These are phyloP conservation scores for Sebastes goodei DNA, from an alignment of 2,797 vertebrate genomes.

Conservation along the genomic window DNA sequence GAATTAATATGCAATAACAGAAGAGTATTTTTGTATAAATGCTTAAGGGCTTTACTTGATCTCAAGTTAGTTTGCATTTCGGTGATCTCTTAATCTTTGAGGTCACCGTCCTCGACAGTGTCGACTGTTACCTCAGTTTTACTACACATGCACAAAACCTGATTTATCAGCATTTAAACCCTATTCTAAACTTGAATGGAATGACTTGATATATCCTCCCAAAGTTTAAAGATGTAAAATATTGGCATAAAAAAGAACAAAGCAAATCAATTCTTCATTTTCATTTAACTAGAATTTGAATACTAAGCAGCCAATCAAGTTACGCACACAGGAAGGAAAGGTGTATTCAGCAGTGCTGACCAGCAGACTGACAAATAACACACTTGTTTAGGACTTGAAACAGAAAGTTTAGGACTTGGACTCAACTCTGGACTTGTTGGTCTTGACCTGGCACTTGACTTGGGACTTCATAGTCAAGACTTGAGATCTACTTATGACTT, in stretches of 20 bases:
- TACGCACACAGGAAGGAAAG: background rate
- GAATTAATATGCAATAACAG: constrained; percentile 60
- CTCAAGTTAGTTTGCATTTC: constrained; percentile 51
- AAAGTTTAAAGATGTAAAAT: background rate
- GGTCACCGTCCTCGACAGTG: background rate
- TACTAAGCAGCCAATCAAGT: background rate
- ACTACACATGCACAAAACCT: background rate
- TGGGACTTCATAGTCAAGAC: background rate
- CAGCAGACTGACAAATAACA: background rate
- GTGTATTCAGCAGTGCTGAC: background rate
- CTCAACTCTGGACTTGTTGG: background rate
- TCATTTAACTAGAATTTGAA: background rate
- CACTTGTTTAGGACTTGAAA: background rate
- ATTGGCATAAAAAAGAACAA: background rate
- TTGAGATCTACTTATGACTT: background rate
- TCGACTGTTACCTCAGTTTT: background rate
- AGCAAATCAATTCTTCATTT: background rate
- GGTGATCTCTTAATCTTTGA: constrained; percentile 47
- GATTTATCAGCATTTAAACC: constrained; percentile 2
- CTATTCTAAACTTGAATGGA: background rate
- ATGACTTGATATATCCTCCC: background rate
- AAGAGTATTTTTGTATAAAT: constrained; percentile 44
- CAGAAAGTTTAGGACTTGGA: background rate
- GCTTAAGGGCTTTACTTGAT: constrained; percentile 50
- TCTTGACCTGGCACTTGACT: background rate